phyloP scores from a whole-genome alignment of 2,113 vertebrate species.

The Lagopus leucura region DNA sequence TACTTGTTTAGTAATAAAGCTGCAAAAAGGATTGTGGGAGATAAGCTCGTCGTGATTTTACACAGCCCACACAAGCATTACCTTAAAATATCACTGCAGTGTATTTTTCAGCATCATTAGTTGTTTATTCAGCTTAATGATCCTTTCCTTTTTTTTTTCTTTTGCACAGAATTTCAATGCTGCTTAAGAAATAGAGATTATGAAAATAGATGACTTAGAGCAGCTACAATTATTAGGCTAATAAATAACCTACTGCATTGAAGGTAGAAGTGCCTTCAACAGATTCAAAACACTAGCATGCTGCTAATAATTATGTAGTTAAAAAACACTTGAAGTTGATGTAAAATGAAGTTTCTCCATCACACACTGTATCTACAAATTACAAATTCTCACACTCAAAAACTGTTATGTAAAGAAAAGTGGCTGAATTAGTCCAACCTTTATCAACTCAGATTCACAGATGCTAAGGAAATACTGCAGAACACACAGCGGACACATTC shows the following conservation, averaged over 20 bases:
- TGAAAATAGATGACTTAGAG: not conserved
- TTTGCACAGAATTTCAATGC: constrained; percentile 10
- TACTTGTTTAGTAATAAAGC: not conserved
- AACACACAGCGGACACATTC: not conserved
- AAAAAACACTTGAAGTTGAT: not conserved
- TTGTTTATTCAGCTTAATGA: constrained; percentile 53
- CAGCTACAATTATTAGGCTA: not conserved
- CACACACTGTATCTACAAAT: not conserved
- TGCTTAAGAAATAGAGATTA: not conserved
- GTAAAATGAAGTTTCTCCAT: not conserved
- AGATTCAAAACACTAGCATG: not conserved
- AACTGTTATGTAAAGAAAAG: not conserved
- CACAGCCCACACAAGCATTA: constrained; percentile 49
- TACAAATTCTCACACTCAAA: not conserved
- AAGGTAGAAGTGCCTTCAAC: not conserved
- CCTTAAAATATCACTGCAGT: constrained; percentile 58
- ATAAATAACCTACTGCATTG: not conserved
- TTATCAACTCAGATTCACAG: not conserved
- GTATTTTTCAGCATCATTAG: constrained; percentile 51
- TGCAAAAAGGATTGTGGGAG: not conserved
- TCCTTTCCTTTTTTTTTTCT: not conserved
- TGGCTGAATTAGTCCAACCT: not conserved
- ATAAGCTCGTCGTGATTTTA: constrained; percentile 40
- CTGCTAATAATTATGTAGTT: not conserved
- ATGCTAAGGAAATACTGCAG: not conserved